Conservation (phyloP, 2,113 vertebrate species). For the Phasianus colchicus region DNA sequence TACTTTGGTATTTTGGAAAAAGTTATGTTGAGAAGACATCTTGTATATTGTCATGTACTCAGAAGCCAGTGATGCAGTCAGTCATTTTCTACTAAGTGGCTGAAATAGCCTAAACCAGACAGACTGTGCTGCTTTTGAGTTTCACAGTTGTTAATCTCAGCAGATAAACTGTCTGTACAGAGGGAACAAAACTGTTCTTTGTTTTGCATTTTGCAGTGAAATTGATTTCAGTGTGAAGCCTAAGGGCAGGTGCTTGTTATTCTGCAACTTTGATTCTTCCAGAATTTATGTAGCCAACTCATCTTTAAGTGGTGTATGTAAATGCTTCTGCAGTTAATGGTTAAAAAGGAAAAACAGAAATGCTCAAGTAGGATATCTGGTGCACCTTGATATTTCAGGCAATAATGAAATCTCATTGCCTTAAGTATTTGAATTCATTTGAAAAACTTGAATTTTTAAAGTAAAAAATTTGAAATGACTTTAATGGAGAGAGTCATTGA, state of each 20-base stretch:
- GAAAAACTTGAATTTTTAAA: neutral
- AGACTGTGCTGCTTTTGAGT: neutral
- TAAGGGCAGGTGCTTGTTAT: neutral
- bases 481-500: neutral
- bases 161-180: neutral
- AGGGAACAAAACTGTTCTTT: neutral
- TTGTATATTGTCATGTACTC: neutral
- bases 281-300: neutral
- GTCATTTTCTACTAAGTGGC: neutral
- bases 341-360: neutral
- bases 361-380: neutral
- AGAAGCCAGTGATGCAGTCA: neutral
- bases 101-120: neutral
- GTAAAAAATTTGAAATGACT: neutral
- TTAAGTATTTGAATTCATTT: neutral
- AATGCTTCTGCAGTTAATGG: neutral
- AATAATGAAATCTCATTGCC: neutral
- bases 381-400: neutral
- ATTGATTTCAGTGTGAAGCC: neutral
- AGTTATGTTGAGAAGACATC: neutral
- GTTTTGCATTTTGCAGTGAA: neutral
- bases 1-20: neutral
- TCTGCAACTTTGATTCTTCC: neutral
- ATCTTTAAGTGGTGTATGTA: neutral
- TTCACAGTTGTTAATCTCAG: neutral